Percentiles rank a stretch among this genome's conserved stretches.
Conservation (phyloP, 2,888 invertebrate genomes). For the Lasius fuliginosus region DNA sequence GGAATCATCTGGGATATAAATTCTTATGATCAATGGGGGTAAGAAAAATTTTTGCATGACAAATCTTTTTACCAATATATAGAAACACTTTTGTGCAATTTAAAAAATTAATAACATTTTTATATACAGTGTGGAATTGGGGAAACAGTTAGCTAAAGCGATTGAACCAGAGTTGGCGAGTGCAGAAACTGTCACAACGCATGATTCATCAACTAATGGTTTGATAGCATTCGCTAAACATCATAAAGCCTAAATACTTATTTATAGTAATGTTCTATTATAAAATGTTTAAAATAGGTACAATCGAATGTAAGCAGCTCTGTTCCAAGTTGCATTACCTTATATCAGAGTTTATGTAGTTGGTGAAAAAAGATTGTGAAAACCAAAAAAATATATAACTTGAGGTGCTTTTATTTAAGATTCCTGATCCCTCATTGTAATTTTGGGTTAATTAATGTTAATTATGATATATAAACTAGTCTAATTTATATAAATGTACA, state of each 20-base stretch:
- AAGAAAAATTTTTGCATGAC: conserved; percentile 85
- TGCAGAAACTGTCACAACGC: conserved; percentile 90
- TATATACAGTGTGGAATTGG: conserved; percentile 94
- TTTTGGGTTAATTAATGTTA: not conserved
- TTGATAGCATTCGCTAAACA: conserved; percentile 97
- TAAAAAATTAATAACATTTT: conserved; percentile 36
- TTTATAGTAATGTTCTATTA: not conserved
- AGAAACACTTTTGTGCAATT: not conserved
- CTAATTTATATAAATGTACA: too few species aligned
- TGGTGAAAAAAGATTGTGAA: not conserved
- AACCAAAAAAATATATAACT: not conserved
- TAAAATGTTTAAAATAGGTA: conserved; percentile 1
- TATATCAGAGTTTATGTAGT: conserved; percentile 51
- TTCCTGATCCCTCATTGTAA: not conserved
- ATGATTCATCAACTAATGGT: conserved; percentile 98
- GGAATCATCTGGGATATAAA: conserved; percentile 99
- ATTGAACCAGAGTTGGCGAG: conserved; percentile 97
- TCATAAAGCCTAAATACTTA: conserved; percentile 82
- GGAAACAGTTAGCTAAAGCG: conserved; percentile 99
- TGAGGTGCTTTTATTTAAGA: not conserved
- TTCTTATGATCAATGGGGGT: conserved; percentile 99
- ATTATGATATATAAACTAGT: not conserved
- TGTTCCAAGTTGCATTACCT: conserved; percentile 35
- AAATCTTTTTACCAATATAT: not conserved
- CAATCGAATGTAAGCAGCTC: not conserved